Evolutionary conservation across 2,113 vertebrate genomes (phyloP), one percentile per base, ranked within the genome.

Genomic region (Hydrochoerus hydrochaeris): DNA sequence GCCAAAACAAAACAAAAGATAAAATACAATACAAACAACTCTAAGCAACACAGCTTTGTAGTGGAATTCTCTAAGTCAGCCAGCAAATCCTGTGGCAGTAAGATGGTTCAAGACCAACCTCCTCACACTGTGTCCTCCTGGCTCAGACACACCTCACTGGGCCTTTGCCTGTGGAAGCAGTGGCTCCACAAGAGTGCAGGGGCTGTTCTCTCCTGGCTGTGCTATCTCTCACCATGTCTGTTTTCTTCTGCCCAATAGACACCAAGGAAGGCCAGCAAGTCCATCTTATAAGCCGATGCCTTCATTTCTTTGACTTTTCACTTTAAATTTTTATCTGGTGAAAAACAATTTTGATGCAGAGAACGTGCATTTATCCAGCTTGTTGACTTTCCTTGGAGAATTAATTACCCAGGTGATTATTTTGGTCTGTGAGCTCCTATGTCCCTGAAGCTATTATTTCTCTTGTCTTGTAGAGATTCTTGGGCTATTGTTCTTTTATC

Each of bases 311-410:
- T 60, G 13, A 41, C 80, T 77, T 52, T 10, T 52, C 49, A 52
- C 49, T 80, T 85, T 24, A 85, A 77, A 77, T 88, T 96, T 49
- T 90, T 85, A 6, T n/a, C 41, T 63, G 65, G 52, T 24, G 30
- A 65, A 62, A 58, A 80, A 44, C 9, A 32, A 12, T 54, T 75
- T 49, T 46, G 7, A 24, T 82, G 62, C 77, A 71, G 17, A 19
- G 38, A 11, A 2, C 24, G 38, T 30, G 7, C 60, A 19, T 71
- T 71, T 88, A 65, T 63, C 30, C 44, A 52, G 19, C 46, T 85
- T 38, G 1, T 57, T 60, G 7, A 46, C 20, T 54, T 62, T 49
- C 19, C 80, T 17, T n/a, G 85, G 52, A 63, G 38, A 52, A 35
- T 58, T 62, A 65, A 88, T 38, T 17, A 35, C 6, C 28, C 17